These are phyloP conservation scores for Magallana gigas DNA, from an alignment of 1,140 invertebrate species.

Conservation along the genomic window DNA sequence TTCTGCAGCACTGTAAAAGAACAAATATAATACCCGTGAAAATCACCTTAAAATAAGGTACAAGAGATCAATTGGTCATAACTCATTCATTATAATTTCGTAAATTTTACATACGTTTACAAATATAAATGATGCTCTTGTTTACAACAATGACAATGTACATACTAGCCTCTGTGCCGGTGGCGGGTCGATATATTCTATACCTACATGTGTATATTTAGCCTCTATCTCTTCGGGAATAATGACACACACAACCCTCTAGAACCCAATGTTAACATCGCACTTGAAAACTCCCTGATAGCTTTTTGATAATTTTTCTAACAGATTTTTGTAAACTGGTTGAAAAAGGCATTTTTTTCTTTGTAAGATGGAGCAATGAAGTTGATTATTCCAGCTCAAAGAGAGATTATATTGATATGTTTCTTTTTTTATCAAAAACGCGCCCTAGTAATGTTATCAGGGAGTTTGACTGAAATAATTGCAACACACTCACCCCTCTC, in stretches of 20 bases:
- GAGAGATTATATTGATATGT: background rate
- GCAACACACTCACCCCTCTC: conserved; percentile 20
- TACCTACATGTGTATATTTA: background rate
- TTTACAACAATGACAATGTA: background rate
- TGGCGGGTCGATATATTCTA: background rate
- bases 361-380: no score
- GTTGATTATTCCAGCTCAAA: background rate
- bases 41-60: background rate
- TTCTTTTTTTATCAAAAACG: background rate
- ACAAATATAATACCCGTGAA: background rate
- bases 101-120: no score
- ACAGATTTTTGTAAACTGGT: background rate
- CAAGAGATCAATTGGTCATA: background rate
- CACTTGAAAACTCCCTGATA: conserved; percentile 5
- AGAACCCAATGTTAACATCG: conserved; percentile 5
- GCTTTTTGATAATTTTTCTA: background rate
- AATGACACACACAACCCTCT: background rate
- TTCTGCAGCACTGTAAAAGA: conserved; percentile 65
- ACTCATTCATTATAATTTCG: background rate
- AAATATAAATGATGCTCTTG: no score
- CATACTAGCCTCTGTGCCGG: background rate
- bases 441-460: background rate
- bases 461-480: conserved; percentile 12
- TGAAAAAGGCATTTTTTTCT: background rate
- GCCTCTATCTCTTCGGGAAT: background rate